These are phyloP conservation scores for Apteryx owenii DNA, from an alignment of 2,113 vertebrate genomes.

Conservation along the genomic window DNA sequence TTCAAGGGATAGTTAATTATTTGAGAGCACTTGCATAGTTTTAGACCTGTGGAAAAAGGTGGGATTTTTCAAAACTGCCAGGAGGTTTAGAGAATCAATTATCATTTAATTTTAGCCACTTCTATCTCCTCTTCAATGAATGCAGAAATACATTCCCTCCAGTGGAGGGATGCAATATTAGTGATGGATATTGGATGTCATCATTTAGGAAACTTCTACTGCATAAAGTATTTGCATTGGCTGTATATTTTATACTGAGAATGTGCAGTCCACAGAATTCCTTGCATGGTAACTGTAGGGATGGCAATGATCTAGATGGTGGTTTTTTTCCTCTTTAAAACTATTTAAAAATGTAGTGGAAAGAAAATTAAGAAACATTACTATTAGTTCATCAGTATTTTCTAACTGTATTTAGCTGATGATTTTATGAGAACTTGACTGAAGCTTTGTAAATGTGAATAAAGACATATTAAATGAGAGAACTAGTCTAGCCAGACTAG, in stretches of 20 bases:
- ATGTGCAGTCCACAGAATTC: neutral
- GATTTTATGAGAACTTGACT: too few species aligned
- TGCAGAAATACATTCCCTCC: neutral
- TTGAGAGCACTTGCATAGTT: neutral
- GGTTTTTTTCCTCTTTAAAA: neutral
- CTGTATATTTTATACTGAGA: neutral
- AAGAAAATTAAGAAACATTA: too few species aligned
- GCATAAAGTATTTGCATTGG: neutral
- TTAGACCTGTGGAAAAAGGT: neutral
- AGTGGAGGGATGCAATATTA: neutral
- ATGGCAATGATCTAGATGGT: neutral
- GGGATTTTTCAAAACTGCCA: neutral
- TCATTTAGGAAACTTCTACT: neutral
- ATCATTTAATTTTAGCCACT: neutral
- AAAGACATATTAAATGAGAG: too few species aligned
- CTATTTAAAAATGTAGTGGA: neutral
- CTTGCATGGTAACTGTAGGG: neutral
- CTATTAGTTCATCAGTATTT: too few species aligned
- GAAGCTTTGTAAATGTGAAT: too few species aligned
- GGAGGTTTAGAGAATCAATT: neutral
- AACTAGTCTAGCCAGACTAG: too few species aligned
- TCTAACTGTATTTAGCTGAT: too few species aligned
- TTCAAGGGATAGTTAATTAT: neutral
- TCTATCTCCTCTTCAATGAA: neutral
- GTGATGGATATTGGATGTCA: neutral